Percentiles rank a stretch among this genome's conserved stretches.
phyloP scores from a whole-genome alignment of 2,113 vertebrate genomes.

The Pleuronectes platessa region DNA sequence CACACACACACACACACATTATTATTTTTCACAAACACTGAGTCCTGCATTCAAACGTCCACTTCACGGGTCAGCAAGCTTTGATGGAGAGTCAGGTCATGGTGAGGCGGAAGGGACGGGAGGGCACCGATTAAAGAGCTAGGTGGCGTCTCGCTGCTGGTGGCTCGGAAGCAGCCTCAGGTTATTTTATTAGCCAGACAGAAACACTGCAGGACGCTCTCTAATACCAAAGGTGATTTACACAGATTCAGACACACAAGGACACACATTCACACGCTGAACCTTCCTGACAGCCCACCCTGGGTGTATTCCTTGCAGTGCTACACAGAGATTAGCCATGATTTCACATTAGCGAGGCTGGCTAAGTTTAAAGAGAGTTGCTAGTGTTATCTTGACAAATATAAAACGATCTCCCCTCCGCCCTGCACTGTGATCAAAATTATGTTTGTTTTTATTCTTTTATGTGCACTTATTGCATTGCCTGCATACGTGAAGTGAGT shows the following conservation, averaged over 20 bases:
- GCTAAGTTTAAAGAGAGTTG: constrained; percentile 46
- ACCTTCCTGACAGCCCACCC: constrained; percentile 30
- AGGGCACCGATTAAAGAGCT: too few relatives aligned
- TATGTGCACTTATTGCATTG: neutral
- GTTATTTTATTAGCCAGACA: constrained; percentile 69
- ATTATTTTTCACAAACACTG: neutral
- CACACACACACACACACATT: too few relatives aligned
- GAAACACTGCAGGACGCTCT: constrained; percentile 52
- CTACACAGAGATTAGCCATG: constrained; percentile 48
- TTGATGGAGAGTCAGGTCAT: constrained; percentile 52
- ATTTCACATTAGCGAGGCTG: constrained; percentile 44
- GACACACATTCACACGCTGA: neutral
- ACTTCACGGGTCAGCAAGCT: constrained; percentile 49
- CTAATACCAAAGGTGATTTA: constrained; percentile 62
- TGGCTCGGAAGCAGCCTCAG: constrained; percentile 47
- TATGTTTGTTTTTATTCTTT: neutral
- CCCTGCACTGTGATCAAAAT: neutral
- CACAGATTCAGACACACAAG: constrained; percentile 14
- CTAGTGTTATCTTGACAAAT: constrained; percentile 33
- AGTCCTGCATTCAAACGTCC: constrained; percentile 8
- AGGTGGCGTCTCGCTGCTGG: constrained; percentile 49
- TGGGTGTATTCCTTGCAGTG: constrained; percentile 35
- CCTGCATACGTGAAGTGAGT: neutral
- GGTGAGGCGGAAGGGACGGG: constrained; percentile 12
- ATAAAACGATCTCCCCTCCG: constrained; percentile 18